Evolutionary conservation across 2,888 invertebrate genomes (phyloP).

Genomic region (Rhamnusium bicolor): DNA sequence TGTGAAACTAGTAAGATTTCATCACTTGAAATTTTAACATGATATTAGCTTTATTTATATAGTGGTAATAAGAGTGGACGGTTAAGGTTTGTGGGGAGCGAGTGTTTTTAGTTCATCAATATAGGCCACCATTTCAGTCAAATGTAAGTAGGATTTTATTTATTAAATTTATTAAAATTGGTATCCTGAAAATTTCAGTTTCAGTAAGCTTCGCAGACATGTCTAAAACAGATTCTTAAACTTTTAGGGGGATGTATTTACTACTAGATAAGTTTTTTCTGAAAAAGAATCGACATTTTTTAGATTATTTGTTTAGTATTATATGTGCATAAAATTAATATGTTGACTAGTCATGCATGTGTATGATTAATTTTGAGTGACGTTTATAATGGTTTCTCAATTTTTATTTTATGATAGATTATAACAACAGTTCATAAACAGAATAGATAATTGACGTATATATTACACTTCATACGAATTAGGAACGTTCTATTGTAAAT

Average conservation of each 20-base stretch:
- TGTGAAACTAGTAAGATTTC: conserved; percentile 34
- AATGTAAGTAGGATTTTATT: background rate
- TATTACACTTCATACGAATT: too few relatives aligned
- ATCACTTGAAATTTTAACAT: conserved; percentile 32
- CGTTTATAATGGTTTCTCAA: background rate
- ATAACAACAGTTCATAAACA: background rate
- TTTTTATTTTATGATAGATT: background rate
- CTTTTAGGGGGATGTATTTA: too few relatives aligned
- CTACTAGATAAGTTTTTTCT: too few relatives aligned
- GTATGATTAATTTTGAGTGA: background rate
- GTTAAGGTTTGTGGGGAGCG: background rate
- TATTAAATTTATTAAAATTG: too few relatives aligned
- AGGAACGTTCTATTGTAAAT: too few relatives aligned
- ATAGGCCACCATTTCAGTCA: background rate
- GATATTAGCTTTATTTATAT: background rate
- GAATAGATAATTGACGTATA: background rate
- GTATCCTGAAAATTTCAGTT: too few relatives aligned
- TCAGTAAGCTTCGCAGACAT: too few relatives aligned
- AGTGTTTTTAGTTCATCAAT: background rate
- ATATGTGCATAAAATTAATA: too few relatives aligned
- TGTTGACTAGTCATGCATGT: too few relatives aligned
- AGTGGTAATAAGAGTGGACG: conserved; percentile 4
- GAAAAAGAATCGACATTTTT: too few relatives aligned
- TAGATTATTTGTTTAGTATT: too few relatives aligned
- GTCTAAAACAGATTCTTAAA: too few relatives aligned